Evolutionary conservation across 2,113 vertebrate species (phyloP).

Genomic region (Lophura nycthemera): DNA sequence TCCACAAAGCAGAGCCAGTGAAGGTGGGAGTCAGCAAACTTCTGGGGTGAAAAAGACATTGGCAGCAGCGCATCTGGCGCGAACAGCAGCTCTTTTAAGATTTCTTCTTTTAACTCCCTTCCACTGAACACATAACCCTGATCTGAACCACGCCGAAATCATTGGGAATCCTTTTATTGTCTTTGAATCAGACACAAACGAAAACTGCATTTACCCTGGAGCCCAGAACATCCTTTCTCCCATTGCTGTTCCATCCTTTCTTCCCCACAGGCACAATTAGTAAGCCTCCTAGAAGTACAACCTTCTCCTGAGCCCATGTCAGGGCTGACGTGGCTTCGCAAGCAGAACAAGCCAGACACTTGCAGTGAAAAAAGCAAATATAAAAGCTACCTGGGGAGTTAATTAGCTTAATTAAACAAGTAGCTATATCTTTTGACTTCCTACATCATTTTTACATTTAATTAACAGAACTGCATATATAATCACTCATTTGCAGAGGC

Average conservation of each 20-base stretch:
- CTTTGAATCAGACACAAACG: conserved; percentile 14
- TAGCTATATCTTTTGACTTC: conserved; percentile 61
- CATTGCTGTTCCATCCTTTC: neutral
- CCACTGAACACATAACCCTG: neutral
- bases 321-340: conserved; percentile 31
- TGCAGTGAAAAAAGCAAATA: conserved; percentile 54
- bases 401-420: conserved; percentile 72
- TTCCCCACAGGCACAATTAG: conserved; percentile 37
- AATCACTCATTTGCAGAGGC: conserved; percentile 40
- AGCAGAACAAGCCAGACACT: conserved; percentile 55
- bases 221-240: conserved; percentile 38
- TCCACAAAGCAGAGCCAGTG: neutral
- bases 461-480: conserved; percentile 64
- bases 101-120: neutral
- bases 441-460: conserved; percentile 67
- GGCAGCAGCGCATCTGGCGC: neutral
- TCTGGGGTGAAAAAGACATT: neutral
- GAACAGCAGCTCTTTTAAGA: neutral
- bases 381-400: conserved; percentile 64
- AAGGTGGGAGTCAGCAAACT: neutral
- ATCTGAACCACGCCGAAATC: neutral
- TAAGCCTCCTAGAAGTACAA: conserved; percentile 3
- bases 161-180: conserved; percentile 17
- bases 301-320: conserved; percentile 8
- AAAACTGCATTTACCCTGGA: neutral